Base-by-base conservation (phyloP, 1,140 invertebrate species). In the Ceratina calcarata region DNA sequence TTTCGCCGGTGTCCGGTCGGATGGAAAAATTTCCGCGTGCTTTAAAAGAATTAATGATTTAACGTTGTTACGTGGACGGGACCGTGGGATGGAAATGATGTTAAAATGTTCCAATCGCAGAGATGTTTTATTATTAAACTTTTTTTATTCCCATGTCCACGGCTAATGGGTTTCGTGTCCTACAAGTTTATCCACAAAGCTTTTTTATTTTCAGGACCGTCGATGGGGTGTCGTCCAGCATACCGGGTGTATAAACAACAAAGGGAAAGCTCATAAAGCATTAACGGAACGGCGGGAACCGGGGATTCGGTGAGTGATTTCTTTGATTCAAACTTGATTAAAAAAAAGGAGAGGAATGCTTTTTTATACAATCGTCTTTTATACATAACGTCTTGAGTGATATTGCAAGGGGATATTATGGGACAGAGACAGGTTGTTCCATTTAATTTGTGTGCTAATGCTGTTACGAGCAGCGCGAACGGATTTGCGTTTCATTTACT, bases 401-500 rank as follows among this genome's bases (percentile, higher is more conserved):
- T 53, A 69, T 69, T 77, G 57, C 57, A 45, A 1, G 15, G 16
- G 16, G 18, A 32, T 57, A 70, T 70, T 69, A 57, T 51, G 18
- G 24, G n/a, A 22, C 6, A 10, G 32, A 18, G 73, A 65, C 37
- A 55, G 51, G 20, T 67, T 27, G 16, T n/a, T 18, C 22, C 55
- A 3, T 69, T 77, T 69, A 69, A 77, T 69, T 51, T 53, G 65
- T 61, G 74, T 61, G 74, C 57, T 69, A 69, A 77, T 69, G 74
- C 24, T 4, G 74, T 58, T 51, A 32, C 65, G 18, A 49, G n/a
- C 64, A 6, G 22, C 22, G 18, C 3, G 10, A 8, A 16, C 20
- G 27, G 27, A 66, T 60, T 60, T 58, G 64, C 64, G 64, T 76
- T 61, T 69, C 55, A 68, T 69, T 68, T 69, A 22, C 65, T 51